Evolutionary conservation across 1,140 invertebrate genomes (phyloP).

Genomic region (Hylaeus volcanicus): DNA sequence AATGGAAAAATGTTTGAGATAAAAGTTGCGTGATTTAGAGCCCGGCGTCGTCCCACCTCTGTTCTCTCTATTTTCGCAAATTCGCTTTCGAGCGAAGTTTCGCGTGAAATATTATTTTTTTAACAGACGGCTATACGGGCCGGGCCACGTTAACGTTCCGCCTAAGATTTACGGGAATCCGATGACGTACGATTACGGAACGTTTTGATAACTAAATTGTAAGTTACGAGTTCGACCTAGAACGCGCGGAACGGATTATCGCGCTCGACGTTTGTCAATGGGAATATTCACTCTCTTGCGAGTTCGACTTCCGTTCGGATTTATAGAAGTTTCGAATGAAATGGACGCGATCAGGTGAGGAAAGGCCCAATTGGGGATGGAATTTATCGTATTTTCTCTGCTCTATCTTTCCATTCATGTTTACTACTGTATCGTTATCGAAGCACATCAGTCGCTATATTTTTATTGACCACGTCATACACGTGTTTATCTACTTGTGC

Average conservation of each 20-base stretch:
- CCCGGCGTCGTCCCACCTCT: not conserved
- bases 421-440: no score
- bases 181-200: slow-evolving; percentile 52
- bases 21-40: slow-evolving; percentile 43
- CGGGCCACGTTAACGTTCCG: not conserved
- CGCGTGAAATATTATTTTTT: slow-evolving; percentile 45
- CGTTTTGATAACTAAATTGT: slow-evolving; percentile 50
- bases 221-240: slow-evolving; percentile 36
- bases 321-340: not conserved
- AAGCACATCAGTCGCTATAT: no score
- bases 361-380: no score
- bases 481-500: no score
- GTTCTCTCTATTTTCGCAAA: slow-evolving; percentile 31
- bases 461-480: no score
- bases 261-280: slow-evolving; percentile 22
- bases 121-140: not conserved
- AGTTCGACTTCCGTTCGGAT: not conserved
- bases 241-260: slow-evolving; percentile 26
- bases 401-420: no score
- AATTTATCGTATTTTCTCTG: no score
- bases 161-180: slow-evolving; percentile 47
- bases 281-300: slow-evolving; percentile 29
- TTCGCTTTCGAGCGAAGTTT: slow-evolving; percentile 55
- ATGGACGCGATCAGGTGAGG: no score
- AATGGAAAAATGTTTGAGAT: slow-evolving; percentile 47